Evolutionary conservation across 2,888 invertebrate species (phyloP).

Genomic region (Marasmarcha lunaedactyla): DNA sequence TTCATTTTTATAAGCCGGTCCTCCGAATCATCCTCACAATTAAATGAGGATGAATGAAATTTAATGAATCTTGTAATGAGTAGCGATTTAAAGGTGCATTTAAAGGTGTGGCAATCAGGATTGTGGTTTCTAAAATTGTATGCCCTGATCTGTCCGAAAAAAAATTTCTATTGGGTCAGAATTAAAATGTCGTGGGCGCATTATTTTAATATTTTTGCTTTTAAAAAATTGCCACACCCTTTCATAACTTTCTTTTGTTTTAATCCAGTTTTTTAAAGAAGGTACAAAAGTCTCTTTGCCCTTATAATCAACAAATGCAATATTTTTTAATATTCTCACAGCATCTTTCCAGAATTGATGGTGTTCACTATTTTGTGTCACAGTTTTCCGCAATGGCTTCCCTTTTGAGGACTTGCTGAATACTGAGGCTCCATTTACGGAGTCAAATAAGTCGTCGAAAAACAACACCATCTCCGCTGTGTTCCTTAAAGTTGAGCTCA

Average conservation of each 20-base stretch:
- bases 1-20: conserved; percentile 10
- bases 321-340: conserved; percentile 5
- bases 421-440: conserved; percentile 9
- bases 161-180: conserved; percentile 15
- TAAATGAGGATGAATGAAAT: conserved; percentile 12
- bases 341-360: conserved; percentile 11
- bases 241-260: conserved; percentile 11
- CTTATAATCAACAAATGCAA: conserved; percentile 10
- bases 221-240: conserved; percentile 10
- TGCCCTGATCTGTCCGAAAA: conserved; percentile 20
- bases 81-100: conserved; percentile 17
- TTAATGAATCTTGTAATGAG: conserved; percentile 18
- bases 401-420: conserved; percentile 7
- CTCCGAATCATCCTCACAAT: conserved; percentile 16
- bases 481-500: conserved; percentile 8
- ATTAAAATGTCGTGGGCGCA: conserved; percentile 14
- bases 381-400: conserved; percentile 7
- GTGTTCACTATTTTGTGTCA: conserved; percentile 5
- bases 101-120: conserved; percentile 17
- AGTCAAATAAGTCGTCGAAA: conserved; percentile 12
- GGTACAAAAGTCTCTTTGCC: conserved; percentile 11
- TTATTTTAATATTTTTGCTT: conserved; percentile 8
- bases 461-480: conserved; percentile 8
- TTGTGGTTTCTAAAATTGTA: conserved; percentile 21
- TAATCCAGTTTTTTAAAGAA: conserved; percentile 12